phyloP scores from a whole-genome alignment of 2,113 vertebrate genomes.

The Notarius lentiginosus region DNA sequence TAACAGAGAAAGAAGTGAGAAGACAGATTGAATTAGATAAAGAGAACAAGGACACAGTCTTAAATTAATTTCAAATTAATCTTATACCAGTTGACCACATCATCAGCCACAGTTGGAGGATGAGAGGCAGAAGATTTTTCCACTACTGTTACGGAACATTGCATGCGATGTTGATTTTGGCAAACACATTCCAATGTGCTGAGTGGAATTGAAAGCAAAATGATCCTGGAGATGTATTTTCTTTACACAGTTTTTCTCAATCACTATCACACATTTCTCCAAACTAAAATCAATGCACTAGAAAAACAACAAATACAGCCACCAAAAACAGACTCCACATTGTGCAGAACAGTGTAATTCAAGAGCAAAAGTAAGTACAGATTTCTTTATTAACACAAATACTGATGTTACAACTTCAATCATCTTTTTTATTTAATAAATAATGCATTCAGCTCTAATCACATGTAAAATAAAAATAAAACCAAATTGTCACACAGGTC shows the following conservation, averaged over 20 bases:
- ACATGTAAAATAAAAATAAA: no score
- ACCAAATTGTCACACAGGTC: no score
- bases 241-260: not conserved
- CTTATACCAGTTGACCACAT: not conserved
- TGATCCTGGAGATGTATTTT: not conserved
- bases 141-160: not conserved
- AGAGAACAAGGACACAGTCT: not conserved
- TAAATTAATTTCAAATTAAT: not conserved
- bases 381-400: not conserved
- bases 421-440: no score
- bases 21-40: not conserved
- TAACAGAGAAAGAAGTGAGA: not conserved
- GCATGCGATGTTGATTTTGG: not conserved
- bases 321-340: not conserved
- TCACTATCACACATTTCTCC: not conserved
- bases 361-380: not conserved
- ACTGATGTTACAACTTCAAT: not conserved
- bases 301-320: not conserved
- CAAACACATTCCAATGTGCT: not conserved
- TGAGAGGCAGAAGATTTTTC: not conserved
- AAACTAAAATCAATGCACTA: slow-evolving; percentile 11
- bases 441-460: no score
- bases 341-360: not conserved
- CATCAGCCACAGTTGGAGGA: not conserved
- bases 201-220: not conserved